Evolutionary conservation across 2,797 vertebrate species (phyloP).

Genomic region (Sebastes miniatus): DNA sequence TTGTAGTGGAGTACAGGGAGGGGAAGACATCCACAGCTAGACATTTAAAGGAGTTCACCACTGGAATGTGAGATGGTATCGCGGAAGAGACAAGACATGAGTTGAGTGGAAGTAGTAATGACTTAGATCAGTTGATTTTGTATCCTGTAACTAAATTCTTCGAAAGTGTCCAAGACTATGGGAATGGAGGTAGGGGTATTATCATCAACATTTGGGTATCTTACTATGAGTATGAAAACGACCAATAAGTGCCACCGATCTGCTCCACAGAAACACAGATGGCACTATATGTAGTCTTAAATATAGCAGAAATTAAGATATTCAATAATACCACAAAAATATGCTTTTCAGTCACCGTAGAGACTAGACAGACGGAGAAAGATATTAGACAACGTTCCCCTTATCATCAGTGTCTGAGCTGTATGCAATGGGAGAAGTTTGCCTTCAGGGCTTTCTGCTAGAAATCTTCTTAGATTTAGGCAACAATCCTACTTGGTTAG

Average conservation of each 20-base stretch:
- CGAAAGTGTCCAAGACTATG: neutral
- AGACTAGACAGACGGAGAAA: neutral
- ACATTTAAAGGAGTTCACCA: neutral
- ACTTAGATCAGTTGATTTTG: neutral
- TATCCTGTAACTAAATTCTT: neutral
- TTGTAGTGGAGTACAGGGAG: neutral
- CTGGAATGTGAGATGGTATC: neutral
- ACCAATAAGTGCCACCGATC: neutral
- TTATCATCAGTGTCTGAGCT: slow-evolving; percentile 5
- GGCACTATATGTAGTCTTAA: neutral
- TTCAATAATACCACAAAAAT: neutral
- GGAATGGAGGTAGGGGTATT: neutral
- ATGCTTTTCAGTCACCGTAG: neutral
- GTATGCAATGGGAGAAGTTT: too few species aligned
- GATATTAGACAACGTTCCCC: neutral
- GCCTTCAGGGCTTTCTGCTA: too few species aligned
- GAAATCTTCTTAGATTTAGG: too few species aligned
- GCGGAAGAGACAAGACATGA: neutral
- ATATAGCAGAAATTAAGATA: neutral
- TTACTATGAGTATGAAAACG: neutral
- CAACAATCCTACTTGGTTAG: too few species aligned
- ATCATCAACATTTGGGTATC: neutral
- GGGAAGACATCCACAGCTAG: neutral
- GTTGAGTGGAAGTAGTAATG: neutral
- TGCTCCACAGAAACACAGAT: neutral